Percentiles rank a stretch among this genome's conserved stretches.
phyloP scores from a whole-genome alignment of 2,888 invertebrate genomes.

The Gerris lacustris region DNA sequence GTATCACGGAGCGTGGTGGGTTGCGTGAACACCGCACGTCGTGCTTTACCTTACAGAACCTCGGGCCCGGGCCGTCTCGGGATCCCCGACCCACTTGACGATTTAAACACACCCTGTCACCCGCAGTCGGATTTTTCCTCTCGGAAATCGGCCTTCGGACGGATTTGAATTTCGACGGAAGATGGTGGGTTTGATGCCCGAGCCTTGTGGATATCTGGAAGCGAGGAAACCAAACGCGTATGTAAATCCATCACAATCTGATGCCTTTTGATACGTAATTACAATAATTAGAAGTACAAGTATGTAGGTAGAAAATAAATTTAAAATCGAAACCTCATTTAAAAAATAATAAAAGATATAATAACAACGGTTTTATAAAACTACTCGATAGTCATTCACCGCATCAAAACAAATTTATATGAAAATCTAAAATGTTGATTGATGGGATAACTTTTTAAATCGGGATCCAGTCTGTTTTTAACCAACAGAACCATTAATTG shows the following conservation, averaged over 20 bases:
- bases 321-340: no score
- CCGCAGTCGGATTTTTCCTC: background rate
- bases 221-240: background rate
- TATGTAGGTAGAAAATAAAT: no score
- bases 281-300: background rate
- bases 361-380: no score
- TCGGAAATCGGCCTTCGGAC: background rate
- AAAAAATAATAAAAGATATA: no score
- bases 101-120: constrained; percentile 5
- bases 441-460: no score
- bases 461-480: no score
- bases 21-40: background rate
- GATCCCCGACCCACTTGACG: background rate
- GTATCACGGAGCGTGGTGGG: background rate
- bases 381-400: no score
- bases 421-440: no score
- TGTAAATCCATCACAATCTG: background rate
- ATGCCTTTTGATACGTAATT: background rate
- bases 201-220: background rate
- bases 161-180: background rate
- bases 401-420: no score
- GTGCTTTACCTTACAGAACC: background rate
- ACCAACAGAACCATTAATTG: no score
- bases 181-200: background rate
- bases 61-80: background rate